Evolutionary conservation across 2,113 vertebrate genomes (phyloP).

Genomic region (Gambusia holbrooki): DNA sequence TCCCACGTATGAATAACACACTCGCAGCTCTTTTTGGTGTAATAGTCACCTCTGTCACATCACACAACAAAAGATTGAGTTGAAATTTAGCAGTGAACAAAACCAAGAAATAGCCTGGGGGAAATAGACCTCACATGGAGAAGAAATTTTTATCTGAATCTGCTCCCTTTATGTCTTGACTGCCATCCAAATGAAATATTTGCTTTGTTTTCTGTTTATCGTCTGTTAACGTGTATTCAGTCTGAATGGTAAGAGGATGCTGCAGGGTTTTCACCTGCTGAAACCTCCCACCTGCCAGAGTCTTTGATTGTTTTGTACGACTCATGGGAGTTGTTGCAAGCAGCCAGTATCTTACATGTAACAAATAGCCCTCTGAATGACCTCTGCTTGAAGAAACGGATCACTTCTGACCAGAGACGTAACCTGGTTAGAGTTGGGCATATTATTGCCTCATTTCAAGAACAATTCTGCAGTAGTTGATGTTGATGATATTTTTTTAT

Average conservation of each 20-base stretch:
- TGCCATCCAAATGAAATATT: slow-evolving; percentile 42
- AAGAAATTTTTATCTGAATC: slow-evolving; percentile 36
- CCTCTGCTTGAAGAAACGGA: too few relatives aligned
- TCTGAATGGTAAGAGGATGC: slow-evolving; percentile 42
- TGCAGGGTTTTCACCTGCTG: slow-evolving; percentile 25
- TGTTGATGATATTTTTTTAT: too few relatives aligned
- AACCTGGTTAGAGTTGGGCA: too few relatives aligned
- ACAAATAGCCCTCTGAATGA: too few relatives aligned
- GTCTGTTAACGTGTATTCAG: slow-evolving; percentile 55
- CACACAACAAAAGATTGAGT: slow-evolving; percentile 10
- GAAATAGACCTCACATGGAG: slow-evolving; percentile 27
- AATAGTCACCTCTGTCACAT: slow-evolving; percentile 35
- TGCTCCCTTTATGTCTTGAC: slow-evolving; percentile 23
- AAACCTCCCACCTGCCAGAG: slow-evolving; percentile 22
- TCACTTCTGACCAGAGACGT: too few relatives aligned
- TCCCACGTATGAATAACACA: slow-evolving; percentile 3
- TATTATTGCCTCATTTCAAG: too few relatives aligned
- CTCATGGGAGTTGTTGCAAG: neutral
- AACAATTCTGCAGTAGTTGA: too few relatives aligned
- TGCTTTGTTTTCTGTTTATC: slow-evolving; percentile 60
- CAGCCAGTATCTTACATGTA: neutral
- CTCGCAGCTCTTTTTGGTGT: neutral
- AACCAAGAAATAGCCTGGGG: slow-evolving; percentile 31
- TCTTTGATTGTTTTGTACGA: neutral
- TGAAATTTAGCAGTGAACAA: slow-evolving; percentile 39